Base-by-base conservation (phyloP, 1,140 invertebrate species). In the Helicoverpa zea region DNA sequence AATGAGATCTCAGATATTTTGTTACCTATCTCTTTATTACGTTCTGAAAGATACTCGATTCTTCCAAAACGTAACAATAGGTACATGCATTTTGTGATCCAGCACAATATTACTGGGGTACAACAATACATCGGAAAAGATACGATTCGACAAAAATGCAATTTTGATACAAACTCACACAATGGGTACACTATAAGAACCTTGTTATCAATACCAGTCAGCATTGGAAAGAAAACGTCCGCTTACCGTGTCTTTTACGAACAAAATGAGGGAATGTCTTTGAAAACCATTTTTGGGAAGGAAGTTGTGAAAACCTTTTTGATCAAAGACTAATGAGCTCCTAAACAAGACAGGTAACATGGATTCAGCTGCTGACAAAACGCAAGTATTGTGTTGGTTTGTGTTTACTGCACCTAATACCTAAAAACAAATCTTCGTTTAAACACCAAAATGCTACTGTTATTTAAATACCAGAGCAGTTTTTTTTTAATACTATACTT, bases 321-420 rank as follows among this genome's bases (percentile, higher is more conserved):
- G 74, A 70, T 70, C 66, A 77, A 30, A 61, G 82, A 54, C 80
- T 85, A 85, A 85, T 85, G 81, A 85, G 76, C 58, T 81, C 81
- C 80, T 85, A 77, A 85, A 85, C 66, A 81, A 43, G 80, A 80
- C 83, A 81, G 80, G 83, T 83, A 74, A 77, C 81, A 79, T 52
- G 23, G 68, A 52, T 72, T 52, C 68, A 52, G 9, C 58, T 61
- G 58, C 23, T 13, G 12, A 13, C 58, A 61, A 61, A 61, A 2
- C 2, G 2, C 29, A 54, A 54, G 35, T 7, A 43, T 43, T 43
- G 35, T 43, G 35, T 43, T 43, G 7, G 35, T 43, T 43, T 43
- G 35, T 43, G 35, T 43, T 43, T 43, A 43, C 35, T 43, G 4
- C 5, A n/a, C n/a, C n/a, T n/a, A n/a, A n/a, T n/a, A n/a, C n/a